A percentile compares a stretch with the other conserved stretches of the same genome.
phyloP scores from a whole-genome alignment of 2,113 vertebrate genomes.

The Phodopus roborovskii region DNA sequence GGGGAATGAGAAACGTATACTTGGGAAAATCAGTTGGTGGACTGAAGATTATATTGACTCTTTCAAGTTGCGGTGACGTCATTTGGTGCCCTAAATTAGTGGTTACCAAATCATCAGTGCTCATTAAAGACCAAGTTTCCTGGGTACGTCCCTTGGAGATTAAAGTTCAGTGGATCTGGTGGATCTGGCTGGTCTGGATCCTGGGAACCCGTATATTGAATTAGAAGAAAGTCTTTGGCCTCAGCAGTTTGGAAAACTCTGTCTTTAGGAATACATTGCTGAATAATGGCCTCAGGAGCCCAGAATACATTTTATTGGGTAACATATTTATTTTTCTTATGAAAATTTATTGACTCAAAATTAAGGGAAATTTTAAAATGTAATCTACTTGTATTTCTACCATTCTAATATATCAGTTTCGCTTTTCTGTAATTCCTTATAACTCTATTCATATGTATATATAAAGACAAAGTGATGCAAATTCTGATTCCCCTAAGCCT shows the following conservation, averaged over 20 bases:
- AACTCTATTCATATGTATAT: background rate
- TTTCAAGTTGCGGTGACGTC: background rate
- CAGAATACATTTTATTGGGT: background rate
- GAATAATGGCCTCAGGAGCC: background rate
- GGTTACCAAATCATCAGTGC: conserved; percentile 1
- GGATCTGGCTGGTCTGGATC: background rate
- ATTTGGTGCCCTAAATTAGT: conserved; percentile 29
- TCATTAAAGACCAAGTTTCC: conserved; percentile 26
- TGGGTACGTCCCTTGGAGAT: background rate
- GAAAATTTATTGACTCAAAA: background rate
- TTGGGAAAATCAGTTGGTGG: conserved; percentile 16
- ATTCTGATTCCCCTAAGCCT: background rate
- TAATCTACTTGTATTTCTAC: background rate
- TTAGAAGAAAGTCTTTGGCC: background rate
- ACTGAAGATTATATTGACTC: background rate
- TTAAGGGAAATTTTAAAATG: conserved; percentile 14
- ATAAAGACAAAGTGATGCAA: background rate
- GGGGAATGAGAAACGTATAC: conserved; percentile 12
- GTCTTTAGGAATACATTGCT: background rate
- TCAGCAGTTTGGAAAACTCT: background rate
- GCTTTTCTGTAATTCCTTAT: background rate
- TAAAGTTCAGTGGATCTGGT: background rate
- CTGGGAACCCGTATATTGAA: background rate
- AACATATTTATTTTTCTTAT: background rate
- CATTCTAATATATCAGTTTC: background rate